Conservation (phyloP, 2,797 vertebrate genomes). For the Rhabdomys pumilio region DNA sequence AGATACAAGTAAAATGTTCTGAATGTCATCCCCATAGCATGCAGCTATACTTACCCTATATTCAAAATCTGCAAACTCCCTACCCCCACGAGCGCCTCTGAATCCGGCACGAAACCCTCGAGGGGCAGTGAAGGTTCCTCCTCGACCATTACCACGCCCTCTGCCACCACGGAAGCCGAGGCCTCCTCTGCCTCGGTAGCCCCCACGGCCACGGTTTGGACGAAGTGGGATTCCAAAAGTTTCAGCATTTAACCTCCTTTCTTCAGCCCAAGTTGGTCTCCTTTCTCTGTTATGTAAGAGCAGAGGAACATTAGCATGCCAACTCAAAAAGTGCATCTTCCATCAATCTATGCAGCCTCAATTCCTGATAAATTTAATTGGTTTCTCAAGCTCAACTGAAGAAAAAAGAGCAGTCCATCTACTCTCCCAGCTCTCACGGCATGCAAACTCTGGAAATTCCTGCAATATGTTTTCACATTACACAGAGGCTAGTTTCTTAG, state of each 20-base stretch:
- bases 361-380: not conserved
- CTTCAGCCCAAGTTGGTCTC: constrained; percentile 97
- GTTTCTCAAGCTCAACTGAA: constrained; percentile 20
- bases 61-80: constrained; percentile 97
- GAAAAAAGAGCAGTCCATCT: not conserved
- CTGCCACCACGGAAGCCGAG: constrained; percentile 95
- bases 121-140: constrained; percentile 89
- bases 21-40: constrained; percentile 4
- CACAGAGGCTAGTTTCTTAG: not conserved
- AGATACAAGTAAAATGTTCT: constrained; percentile 9
- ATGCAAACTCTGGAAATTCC: not conserved
- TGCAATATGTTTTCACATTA: not conserved
- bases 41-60: constrained; percentile 93
- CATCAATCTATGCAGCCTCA: not conserved
- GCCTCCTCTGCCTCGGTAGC: constrained; percentile 94
- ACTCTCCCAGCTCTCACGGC: not conserved
- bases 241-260: constrained; percentile 96
- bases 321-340: constrained; percentile 23
- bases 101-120: constrained; percentile 94
- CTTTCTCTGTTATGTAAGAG: constrained; percentile 91
- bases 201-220: constrained; percentile 94
- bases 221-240: constrained; percentile 98
- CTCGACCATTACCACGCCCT: constrained; percentile 92
- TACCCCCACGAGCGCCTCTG: constrained; percentile 94
- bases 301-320: not conserved